phyloP scores from a whole-genome alignment of 2,113 vertebrate species.

The Sinocyclocheilus anophthalmus region DNA sequence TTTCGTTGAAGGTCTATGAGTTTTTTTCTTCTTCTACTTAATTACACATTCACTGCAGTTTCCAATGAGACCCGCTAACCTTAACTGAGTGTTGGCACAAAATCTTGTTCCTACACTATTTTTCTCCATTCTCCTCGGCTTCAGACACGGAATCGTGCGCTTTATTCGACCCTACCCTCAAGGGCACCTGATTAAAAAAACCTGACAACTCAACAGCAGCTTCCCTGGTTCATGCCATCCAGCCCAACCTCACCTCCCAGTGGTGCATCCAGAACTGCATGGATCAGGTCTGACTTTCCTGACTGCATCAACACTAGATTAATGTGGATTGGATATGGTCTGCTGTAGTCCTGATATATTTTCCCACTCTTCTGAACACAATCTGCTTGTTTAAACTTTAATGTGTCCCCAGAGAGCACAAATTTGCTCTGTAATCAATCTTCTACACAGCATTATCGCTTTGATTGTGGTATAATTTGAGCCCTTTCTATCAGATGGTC shows the following conservation, averaged over 20 bases:
- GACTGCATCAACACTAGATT: slow-evolving; percentile 37
- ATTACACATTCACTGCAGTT: slow-evolving; percentile 4
- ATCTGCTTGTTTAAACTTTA: slow-evolving; percentile 52
- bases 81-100: not conserved
- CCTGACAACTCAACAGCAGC: slow-evolving; percentile 77
- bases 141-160: slow-evolving; percentile 79
- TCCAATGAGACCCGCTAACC: too few species aligned
- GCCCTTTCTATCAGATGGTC: slow-evolving; percentile 17
- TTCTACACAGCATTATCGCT: slow-evolving; percentile 3
- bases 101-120: not conserved
- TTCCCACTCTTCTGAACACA: slow-evolving; percentile 37
- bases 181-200: slow-evolving; percentile 81
- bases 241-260: slow-evolving; percentile 81
- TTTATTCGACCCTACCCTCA: too few species aligned
- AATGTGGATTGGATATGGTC: slow-evolving; percentile 32
- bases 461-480: slow-evolving; percentile 46
- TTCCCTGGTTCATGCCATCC: slow-evolving; percentile 73
- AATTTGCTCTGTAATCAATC: slow-evolving; percentile 56
- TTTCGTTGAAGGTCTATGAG: not conserved
- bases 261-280: slow-evolving; percentile 83
- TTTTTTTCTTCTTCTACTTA: not conserved
- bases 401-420: slow-evolving; percentile 50
- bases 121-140: not conserved
- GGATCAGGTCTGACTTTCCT: slow-evolving; percentile 77
- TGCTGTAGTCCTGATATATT: slow-evolving; percentile 21